Evolutionary conservation across 2,888 invertebrate genomes (phyloP).

Genomic region (Amorpha juglandis): DNA sequence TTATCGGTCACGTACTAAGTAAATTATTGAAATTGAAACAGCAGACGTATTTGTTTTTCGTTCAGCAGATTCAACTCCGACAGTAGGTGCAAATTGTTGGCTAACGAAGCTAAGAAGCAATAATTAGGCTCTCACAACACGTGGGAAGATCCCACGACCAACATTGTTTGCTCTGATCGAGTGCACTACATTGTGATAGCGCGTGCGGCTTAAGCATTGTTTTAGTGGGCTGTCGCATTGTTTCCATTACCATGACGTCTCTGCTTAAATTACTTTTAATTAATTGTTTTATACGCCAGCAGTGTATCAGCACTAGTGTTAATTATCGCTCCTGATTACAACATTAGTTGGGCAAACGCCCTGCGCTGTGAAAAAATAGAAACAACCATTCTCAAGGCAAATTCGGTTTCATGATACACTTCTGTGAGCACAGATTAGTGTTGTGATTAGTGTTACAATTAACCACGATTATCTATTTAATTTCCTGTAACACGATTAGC

Average conservation of each 20-base stretch:
- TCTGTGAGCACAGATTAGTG: constrained; percentile 61
- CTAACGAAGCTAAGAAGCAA: constrained; percentile 68
- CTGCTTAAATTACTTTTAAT: constrained; percentile 48
- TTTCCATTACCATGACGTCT: constrained; percentile 51
- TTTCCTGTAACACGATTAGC: constrained; percentile 57
- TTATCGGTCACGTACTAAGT: not conserved
- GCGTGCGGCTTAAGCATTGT: constrained; percentile 33
- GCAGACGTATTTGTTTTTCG: constrained; percentile 41
- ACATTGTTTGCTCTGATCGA: constrained; percentile 58
- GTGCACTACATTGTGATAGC: constrained; percentile 68
- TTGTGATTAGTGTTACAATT: constrained; percentile 65
- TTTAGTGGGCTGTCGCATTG: constrained; percentile 53
- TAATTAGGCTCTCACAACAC: constrained; percentile 57
- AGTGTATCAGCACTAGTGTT: constrained; percentile 51
- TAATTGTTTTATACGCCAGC: constrained; percentile 47
- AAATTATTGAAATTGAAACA: constrained; percentile 31
- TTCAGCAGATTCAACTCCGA: constrained; percentile 32
- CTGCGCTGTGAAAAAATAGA: constrained; percentile 66
- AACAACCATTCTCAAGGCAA: constrained; percentile 73
- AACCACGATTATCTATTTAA: constrained; percentile 62
- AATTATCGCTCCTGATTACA: constrained; percentile 38
- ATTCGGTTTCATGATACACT: constrained; percentile 60
- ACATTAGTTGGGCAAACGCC: constrained; percentile 64
- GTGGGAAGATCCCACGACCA: constrained; percentile 76
- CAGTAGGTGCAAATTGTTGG: constrained; percentile 64